Evolutionary conservation across 2,797 vertebrate genomes (phyloP), one percentile per base, ranked within the genome.

Genomic region (Catostomus latipinnis): DNA sequence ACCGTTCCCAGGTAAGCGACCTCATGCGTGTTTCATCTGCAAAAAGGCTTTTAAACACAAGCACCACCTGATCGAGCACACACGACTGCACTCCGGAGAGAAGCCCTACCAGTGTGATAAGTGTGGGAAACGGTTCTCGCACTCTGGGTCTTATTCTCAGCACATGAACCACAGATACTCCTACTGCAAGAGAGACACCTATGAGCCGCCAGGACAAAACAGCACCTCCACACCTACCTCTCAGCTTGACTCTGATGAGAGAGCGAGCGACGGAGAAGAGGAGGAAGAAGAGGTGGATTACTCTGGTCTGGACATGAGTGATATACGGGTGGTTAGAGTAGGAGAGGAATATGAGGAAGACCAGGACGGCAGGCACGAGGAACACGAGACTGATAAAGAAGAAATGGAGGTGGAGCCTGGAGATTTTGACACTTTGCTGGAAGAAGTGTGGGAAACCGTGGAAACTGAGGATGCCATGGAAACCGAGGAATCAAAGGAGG

Each of bases 101-200:
- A 99, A 99, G 84, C 98, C 98, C 79, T 99, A 99, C 90, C 96
- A 97, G 90, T 99, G 98, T 80, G 96, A 99, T 93, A 98, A 98
- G 91, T 99, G 98, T 67, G 97, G 97, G 4, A 99, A 99, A 86
- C 93, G 98, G 14, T 99, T 99, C 92, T 99, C 98, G 0, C 98
- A 99, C 95, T 99, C 98, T 0, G 98, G 98, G 62, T 99, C 98
- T 0, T 99, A 99, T 83, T 99, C 98, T 2, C 98, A 99, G 52
- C 98, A 99, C 93, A 99, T 99, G 98, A 99, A 99, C 91, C 98
- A 99, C 82, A 96, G 97, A 84, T 99, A 99, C 91, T 98, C 98
- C 67, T 99, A 99, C 86, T 99, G 98, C 94, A 99, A 97, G 89
- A 93, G 96, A 80, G 97, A 98, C 82, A 90, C 93, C 0, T 93